A percentile compares a stretch with the other conserved stretches of the same genome.
Conservation (phyloP, 1,140 invertebrate genomes). For the Neodiprion virginianus region DNA sequence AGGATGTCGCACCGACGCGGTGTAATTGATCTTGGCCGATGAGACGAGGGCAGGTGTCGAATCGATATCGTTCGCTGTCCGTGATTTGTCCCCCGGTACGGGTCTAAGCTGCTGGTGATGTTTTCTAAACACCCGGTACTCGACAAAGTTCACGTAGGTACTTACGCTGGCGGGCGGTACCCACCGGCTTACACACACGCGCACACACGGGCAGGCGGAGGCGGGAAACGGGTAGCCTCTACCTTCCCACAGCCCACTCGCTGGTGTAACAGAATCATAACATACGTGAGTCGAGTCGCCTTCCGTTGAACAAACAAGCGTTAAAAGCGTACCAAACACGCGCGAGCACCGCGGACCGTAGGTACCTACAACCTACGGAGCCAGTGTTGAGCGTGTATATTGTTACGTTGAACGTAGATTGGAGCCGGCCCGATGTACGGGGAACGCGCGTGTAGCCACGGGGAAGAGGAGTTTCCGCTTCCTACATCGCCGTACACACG, state of each 20-base stretch:
- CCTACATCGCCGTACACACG: too few species aligned
- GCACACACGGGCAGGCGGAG: not conserved
- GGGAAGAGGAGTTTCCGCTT: too few species aligned
- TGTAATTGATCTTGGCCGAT: too few species aligned
- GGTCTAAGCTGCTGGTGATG: not conserved
- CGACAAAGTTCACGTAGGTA: constrained; percentile 4
- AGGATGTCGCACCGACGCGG: too few species aligned
- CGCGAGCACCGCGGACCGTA: not conserved
- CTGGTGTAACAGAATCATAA: constrained; percentile 7
- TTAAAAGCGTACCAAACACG: constrained; percentile 5
- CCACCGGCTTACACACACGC: not conserved
- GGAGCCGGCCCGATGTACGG: not conserved
- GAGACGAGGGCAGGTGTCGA: too few species aligned
- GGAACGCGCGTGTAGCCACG: not conserved
- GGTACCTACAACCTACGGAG: too few species aligned
- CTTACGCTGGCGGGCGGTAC: not conserved
- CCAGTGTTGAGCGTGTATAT: too few species aligned
- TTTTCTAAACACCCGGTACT: not conserved
- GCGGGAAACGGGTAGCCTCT: constrained; percentile 6
- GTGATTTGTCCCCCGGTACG: too few species aligned
- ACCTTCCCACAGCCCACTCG: constrained; percentile 6
- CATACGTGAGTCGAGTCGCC: constrained; percentile 6
- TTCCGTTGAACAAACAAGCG: constrained; percentile 4
- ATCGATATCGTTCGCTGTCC: too few species aligned
- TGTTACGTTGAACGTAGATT: too few species aligned